Evolutionary conservation across 2,797 vertebrate species (phyloP).

Genomic region (Falco berigora): DNA sequence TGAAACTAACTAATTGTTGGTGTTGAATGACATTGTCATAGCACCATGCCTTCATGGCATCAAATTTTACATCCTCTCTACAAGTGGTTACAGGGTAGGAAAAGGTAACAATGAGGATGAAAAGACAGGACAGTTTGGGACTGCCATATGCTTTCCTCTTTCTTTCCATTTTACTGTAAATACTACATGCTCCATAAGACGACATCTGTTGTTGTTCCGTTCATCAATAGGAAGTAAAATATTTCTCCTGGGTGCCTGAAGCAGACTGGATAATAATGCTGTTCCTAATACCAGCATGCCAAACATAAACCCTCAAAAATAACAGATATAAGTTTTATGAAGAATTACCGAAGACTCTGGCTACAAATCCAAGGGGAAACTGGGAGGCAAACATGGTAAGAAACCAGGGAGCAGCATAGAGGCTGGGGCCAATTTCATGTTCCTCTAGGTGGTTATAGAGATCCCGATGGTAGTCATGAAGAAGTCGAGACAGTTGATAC

Average conservation of each 20-base stretch:
- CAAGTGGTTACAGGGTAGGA: neutral
- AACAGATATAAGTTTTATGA: neutral
- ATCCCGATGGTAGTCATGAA: conserved; percentile 95
- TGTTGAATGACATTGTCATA: neutral
- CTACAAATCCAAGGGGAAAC: conserved; percentile 94
- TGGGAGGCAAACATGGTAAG: conserved; percentile 95
- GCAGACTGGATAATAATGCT: neutral
- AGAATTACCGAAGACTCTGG: conserved; percentile 91
- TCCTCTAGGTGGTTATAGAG: conserved; percentile 91
- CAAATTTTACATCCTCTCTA: neutral
- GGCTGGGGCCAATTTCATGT: conserved; percentile 92
- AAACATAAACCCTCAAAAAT: neutral
- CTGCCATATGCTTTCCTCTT: neutral
- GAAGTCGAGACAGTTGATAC: conserved; percentile 95
- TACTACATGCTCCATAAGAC: neutral
- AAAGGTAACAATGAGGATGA: neutral
- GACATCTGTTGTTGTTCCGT: neutral
- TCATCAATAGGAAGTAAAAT: neutral
- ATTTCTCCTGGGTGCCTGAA: neutral
- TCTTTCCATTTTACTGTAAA: neutral
- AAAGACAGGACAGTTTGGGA: neutral
- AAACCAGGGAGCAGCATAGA: conserved; percentile 97
- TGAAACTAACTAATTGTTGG: neutral
- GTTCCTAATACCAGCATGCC: neutral
- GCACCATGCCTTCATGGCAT: neutral